Conservation (phyloP, 2,113 vertebrate genomes). For the Phaethon lepturus region DNA sequence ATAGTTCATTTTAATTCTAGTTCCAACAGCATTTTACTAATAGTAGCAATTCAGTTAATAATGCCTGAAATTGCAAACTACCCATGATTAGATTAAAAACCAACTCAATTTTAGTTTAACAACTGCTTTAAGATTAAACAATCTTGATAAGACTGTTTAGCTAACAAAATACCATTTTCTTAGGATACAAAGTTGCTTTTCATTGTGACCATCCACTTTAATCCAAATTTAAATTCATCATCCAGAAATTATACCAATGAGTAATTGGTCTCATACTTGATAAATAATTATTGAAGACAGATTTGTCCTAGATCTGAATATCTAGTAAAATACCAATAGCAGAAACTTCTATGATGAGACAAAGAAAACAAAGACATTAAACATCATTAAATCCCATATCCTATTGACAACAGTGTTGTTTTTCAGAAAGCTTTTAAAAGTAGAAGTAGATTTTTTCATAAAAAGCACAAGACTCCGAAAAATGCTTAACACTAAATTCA, state of each 20-base stretch:
- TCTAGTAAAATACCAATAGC: not conserved
- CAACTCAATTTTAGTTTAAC: not conserved
- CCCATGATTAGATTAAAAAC: not conserved
- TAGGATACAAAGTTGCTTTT: not conserved
- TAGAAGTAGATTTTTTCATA: not conserved
- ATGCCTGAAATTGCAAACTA: not conserved
- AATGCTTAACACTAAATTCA: not conserved
- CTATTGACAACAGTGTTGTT: not conserved
- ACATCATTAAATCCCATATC: not conserved
- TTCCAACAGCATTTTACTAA: constrained; percentile 8
- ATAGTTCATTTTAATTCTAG: not conserved
- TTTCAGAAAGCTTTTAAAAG: not conserved
- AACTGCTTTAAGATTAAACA: not conserved
- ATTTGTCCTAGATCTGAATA: not conserved
- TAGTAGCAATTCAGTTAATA: constrained; percentile 18
- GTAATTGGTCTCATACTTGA: not conserved
- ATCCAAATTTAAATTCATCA: not conserved
- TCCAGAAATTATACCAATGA: not conserved
- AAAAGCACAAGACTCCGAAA: not conserved
- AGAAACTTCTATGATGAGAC: not conserved
- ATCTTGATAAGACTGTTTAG: not conserved
- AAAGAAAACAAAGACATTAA: not conserved
- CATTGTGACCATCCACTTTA: not conserved
- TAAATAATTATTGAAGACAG: not conserved
- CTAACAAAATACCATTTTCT: not conserved